Conservation (phyloP, 2,888 invertebrate genomes). For the Dromius quadrimaculatus region DNA sequence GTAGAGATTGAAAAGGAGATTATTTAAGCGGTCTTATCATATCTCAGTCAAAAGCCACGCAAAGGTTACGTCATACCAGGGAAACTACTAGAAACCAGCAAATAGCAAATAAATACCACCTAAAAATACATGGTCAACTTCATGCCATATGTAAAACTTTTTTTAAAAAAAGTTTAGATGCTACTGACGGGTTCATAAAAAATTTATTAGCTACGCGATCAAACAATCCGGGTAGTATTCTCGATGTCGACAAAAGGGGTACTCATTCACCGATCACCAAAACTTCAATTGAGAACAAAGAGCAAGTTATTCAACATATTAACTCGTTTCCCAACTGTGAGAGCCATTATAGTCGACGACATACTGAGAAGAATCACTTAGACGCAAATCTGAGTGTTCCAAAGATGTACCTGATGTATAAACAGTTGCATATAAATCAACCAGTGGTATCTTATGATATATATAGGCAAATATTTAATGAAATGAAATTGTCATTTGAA, state of each 20-base stretch:
- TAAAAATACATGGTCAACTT: not conserved
- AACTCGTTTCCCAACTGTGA: not conserved
- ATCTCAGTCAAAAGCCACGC: not conserved
- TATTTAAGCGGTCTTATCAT: not conserved
- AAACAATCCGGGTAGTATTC: not conserved
- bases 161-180: constrained; percentile 5
- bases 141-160: not conserved
- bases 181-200: not conserved
- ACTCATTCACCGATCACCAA: not conserved
- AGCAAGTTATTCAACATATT: not conserved
- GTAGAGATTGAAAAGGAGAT: not conserved
- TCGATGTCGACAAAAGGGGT: not conserved
- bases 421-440: not conserved
- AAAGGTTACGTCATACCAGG: too few relatives aligned
- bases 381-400: not conserved
- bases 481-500: not conserved
- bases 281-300: not conserved
- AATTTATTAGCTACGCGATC: not conserved
- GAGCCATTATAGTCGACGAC: not conserved
- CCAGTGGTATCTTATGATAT: not conserved
- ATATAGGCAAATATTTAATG: not conserved
- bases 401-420: not conserved
- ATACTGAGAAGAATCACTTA: not conserved
- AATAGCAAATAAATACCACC: too few relatives aligned
- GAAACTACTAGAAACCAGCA: too few relatives aligned